Base-by-base conservation (phyloP, 2,113 vertebrate species). In the Polyodon spathula region DNA sequence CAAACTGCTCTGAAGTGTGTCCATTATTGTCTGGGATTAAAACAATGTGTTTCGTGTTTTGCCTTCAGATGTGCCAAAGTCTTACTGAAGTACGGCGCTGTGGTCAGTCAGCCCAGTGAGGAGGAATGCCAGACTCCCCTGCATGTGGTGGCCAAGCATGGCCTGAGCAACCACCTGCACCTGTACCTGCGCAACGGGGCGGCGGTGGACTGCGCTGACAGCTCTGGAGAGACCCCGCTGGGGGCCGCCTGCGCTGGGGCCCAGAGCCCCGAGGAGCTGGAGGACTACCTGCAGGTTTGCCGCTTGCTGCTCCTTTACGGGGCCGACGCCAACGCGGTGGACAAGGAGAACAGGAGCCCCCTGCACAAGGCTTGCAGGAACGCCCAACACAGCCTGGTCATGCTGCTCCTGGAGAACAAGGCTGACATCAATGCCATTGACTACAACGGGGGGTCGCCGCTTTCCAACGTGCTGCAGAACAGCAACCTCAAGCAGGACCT, bases 311-410 rank as follows among this genome's bases (percentile, higher is more conserved):
- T 72, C 0, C 16, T 37, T 50, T 62, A 73, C 0, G 76, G 86
- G 0, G 81, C 86, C 0, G 46, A 76, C 0, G 10, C 71, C 0
- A 65, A 86, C 0, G 50, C 74, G 2, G 65, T 54, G 14, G 89
- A 92, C 2, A 74, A 78, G 55, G 75, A 77, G 8, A 64, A 63
- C 5, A 78, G 83, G 59, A 85, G 69, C 41, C 83, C 87, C 0
- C 66, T 90, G 59, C 90, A 88, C 67, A 77, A 81, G 58, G 89
- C 86, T 0, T 83, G 88, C 6, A 63, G 75, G 15, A 84, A 67
- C 0, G 79, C 77, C 60, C 72, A 71, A 6, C 60, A 66, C 0
- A 0, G 4, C 40, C 58, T 90, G 71, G 83, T 44, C 5, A 16
- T 39, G 16, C 81, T 87, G 6, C 83, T 88, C 40, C 71, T 89